Conservation (phyloP, 1,140 invertebrate genomes). For the Aporrectodea caliginosa region DNA sequence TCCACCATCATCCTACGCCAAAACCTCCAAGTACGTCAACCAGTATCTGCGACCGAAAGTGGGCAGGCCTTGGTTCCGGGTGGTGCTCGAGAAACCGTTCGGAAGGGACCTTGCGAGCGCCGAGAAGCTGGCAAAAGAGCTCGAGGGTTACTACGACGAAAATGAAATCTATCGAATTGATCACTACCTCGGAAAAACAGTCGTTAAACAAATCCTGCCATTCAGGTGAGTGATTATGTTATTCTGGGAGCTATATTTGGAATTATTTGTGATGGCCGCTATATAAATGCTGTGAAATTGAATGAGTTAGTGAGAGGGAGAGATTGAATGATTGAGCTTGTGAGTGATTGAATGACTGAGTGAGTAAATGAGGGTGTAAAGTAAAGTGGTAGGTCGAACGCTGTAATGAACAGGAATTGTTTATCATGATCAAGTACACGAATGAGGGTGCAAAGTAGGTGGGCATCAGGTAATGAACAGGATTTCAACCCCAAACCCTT, state of each 20-base stretch:
- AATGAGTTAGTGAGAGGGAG: too few relatives aligned
- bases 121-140: slow-evolving; percentile 36
- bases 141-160: slow-evolving; percentile 42
- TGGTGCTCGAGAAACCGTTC: slow-evolving; percentile 54
- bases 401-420: too few relatives aligned
- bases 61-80: slow-evolving; percentile 35
- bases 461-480: too few relatives aligned
- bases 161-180: slow-evolving; percentile 52
- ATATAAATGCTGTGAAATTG: too few relatives aligned
- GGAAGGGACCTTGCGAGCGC: slow-evolving; percentile 44
- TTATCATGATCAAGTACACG: too few relatives aligned
- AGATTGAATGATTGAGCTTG: too few relatives aligned
- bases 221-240: slow-evolving; percentile 45
- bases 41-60: slow-evolving; percentile 39
- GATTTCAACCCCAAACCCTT: too few relatives aligned
- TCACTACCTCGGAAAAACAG: slow-evolving; percentile 53
- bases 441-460: too few relatives aligned
- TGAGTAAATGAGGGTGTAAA: too few relatives aligned
- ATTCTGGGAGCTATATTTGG: slow-evolving; percentile 4
- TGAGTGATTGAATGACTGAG: too few relatives aligned
- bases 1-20: slow-evolving; percentile 44
- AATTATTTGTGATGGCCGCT: not conserved
- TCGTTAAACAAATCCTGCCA: slow-evolving; percentile 48
- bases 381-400: too few relatives aligned
- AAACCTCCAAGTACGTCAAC: slow-evolving; percentile 38